phyloP scores from a whole-genome alignment of 2,888 invertebrate genomes.

The Phoenoteleia sp. region DNA sequence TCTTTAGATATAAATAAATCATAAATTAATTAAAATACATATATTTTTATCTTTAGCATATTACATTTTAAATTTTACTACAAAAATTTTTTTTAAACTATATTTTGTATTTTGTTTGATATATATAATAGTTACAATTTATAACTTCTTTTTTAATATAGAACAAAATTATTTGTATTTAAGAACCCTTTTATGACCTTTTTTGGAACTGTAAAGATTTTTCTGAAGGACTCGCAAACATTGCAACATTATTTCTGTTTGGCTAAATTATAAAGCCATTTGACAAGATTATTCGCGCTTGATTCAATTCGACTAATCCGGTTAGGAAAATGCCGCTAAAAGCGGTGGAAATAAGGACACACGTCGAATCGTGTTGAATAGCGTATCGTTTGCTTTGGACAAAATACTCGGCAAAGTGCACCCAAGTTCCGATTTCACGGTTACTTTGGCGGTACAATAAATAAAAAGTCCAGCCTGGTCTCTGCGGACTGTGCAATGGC shows the following conservation, averaged over 20 bases:
- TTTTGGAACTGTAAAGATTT: too few relatives aligned
- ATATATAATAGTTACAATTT: too few relatives aligned
- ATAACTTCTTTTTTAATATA: too few relatives aligned
- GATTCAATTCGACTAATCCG: slow-evolving; percentile 46
- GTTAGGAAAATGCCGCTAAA: slow-evolving; percentile 44
- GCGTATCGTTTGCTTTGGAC: slow-evolving; percentile 7
- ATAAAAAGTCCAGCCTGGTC: slow-evolving; percentile 75
- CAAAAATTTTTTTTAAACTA: too few relatives aligned
- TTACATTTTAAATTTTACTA: too few relatives aligned
- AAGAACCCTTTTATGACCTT: too few relatives aligned
- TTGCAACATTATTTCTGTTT: slow-evolving; percentile 1
- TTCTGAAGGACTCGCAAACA: too few relatives aligned
- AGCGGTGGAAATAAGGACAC: slow-evolving; percentile 46
- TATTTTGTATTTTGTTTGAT: too few relatives aligned
- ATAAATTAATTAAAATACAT: too few relatives aligned
- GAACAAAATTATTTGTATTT: too few relatives aligned
- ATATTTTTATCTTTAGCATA: too few relatives aligned
- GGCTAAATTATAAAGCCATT: slow-evolving; percentile 47
- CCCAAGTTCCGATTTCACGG: slow-evolving; percentile 82
- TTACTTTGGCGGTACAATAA: slow-evolving; percentile 83
- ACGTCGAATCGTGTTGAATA: slow-evolving; percentile 26
- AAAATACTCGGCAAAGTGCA: slow-evolving; percentile 43
- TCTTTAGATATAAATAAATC: too few relatives aligned
- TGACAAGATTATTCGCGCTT: slow-evolving; percentile 41
- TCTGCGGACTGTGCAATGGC: slow-evolving; percentile 55